Conservation (phyloP, 1,140 invertebrate genomes). For the Monochamus saltuarius region DNA sequence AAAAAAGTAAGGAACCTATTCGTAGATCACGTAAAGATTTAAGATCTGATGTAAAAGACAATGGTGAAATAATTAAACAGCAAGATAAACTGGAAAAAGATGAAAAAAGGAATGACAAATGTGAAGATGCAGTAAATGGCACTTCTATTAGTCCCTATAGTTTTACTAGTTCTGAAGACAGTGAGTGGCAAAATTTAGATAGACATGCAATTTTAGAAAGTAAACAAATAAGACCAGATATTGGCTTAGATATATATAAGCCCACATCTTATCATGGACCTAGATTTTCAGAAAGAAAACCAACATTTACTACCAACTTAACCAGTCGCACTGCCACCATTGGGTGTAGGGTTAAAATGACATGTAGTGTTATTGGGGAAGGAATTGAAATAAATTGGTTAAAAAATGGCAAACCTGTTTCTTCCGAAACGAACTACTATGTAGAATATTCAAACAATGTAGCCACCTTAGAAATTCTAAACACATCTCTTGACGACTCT, state of each 20-base stretch:
- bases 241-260: constrained; percentile 31
- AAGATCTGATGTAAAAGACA: constrained; percentile 33
- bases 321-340: constrained; percentile 74
- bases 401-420: constrained; percentile 65
- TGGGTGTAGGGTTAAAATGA: constrained; percentile 74
- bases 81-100: constrained; percentile 41
- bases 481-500: constrained; percentile 63
- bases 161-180: constrained; percentile 12
- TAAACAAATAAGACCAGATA: constrained; percentile 7
- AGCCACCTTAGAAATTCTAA: constrained; percentile 72
- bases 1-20: constrained; percentile 24
- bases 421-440: constrained; percentile 17
- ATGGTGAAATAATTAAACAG: constrained; percentile 35
- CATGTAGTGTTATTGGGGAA: constrained; percentile 79
- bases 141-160: background rate
- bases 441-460: constrained; percentile 66
- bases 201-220: constrained; percentile 22
- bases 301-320: constrained; percentile 78
- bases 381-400: constrained; percentile 82
- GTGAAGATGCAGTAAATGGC: no score
- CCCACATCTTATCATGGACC: constrained; percentile 34
- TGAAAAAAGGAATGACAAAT: background rate
- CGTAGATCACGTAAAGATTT: constrained; percentile 14
- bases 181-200: constrained; percentile 27
- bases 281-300: constrained; percentile 57